Evolutionary conservation across 2,797 vertebrate species (phyloP), one percentile per base, ranked within the genome.

Genomic region (Odontamblyopus rebecca): DNA sequence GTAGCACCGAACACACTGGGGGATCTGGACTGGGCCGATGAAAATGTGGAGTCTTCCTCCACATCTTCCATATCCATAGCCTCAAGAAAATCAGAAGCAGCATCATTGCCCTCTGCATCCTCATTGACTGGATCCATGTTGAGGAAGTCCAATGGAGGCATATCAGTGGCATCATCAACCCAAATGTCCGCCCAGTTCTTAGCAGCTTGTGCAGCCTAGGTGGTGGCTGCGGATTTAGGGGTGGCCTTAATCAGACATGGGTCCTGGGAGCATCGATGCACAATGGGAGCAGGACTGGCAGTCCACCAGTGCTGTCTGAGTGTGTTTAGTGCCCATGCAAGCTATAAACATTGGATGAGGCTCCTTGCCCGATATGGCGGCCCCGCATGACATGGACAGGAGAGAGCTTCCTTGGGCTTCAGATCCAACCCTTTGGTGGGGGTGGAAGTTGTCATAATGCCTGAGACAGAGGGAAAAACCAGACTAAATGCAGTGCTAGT

Each of bases 51-150:
- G 0, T 32, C 30, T 32, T 32, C 30, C 30, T 4, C 30, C 30
- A 32, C 30, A 13, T 65, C 68, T 2, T 59, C 72, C 26, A 73
- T 73, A 4, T 67, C 30, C 15, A 51, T 54, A 38, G 19, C 16
- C 23, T 67, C 4, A 3, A 71, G 59, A 26, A 68, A 5, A 5
- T 32, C 30, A 50, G 68, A 61, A 53, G 15, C 18, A 23, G 38
- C 27, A 16, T 4, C 56, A 69, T 75, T 2, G 13, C 29, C 38
- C 29, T 67, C 54, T 60, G 62, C 32, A 6, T 35, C 32, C 32
- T 35, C 32, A 35, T 35, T 35, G 32, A 5, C 32, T 35, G 32
- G 32, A 6, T 35, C 4, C 32, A 35, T 35, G 32, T 35, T 6
- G 7, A 35, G 32, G 35, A 9, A 8, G 26, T 62, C 56, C 56